Percentiles rank a stretch among this genome's conserved stretches.
phyloP scores from a whole-genome alignment of 2,113 vertebrate genomes.

The Grallaria varia region DNA sequence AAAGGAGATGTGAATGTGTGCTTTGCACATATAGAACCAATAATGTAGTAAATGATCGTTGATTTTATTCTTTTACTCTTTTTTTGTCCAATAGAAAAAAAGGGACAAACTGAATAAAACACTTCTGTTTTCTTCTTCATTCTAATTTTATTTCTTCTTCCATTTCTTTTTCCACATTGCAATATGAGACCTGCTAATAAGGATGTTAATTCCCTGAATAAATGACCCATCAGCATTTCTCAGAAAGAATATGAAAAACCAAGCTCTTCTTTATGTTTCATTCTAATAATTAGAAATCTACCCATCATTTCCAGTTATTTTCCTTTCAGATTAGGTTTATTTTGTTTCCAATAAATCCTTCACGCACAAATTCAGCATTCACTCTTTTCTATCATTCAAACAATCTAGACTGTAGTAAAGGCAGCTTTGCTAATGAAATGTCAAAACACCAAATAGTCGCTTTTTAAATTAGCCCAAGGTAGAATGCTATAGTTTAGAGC shows the following conservation, averaged over 20 bases:
- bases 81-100: not conserved
- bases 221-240: not conserved
- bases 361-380: not conserved
- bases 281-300: not conserved
- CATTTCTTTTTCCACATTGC: not conserved
- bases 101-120: not conserved
- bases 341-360: constrained; percentile 13
- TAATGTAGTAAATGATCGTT: not conserved
- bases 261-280: not conserved
- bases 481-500: constrained; percentile 51
- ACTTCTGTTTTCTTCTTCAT: not conserved
- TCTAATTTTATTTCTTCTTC: not conserved
- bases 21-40: not conserved
- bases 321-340: constrained; percentile 1
- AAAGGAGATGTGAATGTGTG: not conserved
- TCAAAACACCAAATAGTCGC: constrained; percentile 53
- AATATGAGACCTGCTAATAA: not conserved
- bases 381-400: not conserved
- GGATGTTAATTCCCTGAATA: not conserved
- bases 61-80: not conserved
- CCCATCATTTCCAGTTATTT: not conserved
- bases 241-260: not conserved
- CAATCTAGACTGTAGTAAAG: not conserved
- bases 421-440: constrained; percentile 47
- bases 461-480: constrained; percentile 71